Conservation (phyloP, 1,140 invertebrate species). For the Teleopsis dalmanni region DNA sequence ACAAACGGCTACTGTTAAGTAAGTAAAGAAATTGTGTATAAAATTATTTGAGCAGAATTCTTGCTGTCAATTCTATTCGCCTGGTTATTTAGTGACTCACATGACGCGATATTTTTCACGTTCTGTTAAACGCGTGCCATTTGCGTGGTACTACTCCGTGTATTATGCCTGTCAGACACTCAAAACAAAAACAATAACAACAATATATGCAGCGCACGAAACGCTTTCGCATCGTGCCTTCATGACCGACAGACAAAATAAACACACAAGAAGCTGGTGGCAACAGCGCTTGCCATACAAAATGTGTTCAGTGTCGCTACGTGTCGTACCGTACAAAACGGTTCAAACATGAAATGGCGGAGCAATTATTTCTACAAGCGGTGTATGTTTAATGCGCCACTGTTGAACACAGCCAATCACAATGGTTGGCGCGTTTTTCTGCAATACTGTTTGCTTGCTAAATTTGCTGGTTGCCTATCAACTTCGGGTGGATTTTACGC, state of each 20-base stretch:
- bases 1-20: not conserved
- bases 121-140: slow-evolving; percentile 3
- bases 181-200: too few relatives aligned
- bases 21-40: not conserved
- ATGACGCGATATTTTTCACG: slow-evolving; percentile 14
- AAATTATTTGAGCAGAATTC: not conserved
- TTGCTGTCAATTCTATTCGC: slow-evolving; percentile 2
- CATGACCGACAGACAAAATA: not conserved
- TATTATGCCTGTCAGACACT: too few relatives aligned
- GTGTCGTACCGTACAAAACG: too few relatives aligned
- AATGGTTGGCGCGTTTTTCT: slow-evolving; percentile 5
- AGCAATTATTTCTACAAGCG: too few relatives aligned
- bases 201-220: too few relatives aligned
- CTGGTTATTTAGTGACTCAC: slow-evolving; percentile 20
- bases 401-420: not conserved
- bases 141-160: not conserved
- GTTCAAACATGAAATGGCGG: too few relatives aligned
- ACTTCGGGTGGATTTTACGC: slow-evolving; percentile 43
- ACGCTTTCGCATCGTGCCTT: too few relatives aligned
- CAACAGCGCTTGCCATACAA: not conserved
- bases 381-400: not conserved
- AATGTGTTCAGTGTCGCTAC: not conserved
- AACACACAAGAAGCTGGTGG: not conserved
- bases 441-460: not conserved
- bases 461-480: slow-evolving; percentile 25